phyloP scores from a whole-genome alignment of 2,888 invertebrate species.

The Cyrtodaria siliqua region DNA sequence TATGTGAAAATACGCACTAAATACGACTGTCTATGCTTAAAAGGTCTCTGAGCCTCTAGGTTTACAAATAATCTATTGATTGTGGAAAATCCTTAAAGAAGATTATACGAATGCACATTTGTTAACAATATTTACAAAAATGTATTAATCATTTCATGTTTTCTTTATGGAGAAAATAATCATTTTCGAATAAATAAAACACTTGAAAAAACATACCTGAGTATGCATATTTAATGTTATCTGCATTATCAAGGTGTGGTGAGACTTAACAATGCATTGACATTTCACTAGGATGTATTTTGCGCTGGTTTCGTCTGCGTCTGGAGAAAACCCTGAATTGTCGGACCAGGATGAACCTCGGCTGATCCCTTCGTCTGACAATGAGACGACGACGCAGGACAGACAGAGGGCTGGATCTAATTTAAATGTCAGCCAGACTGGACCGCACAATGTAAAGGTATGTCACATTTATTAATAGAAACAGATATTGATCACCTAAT shows the following conservation, averaged over 20 bases:
- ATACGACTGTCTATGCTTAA: no score
- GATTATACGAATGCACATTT: constrained; percentile 17
- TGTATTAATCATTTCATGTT: constrained; percentile 6
- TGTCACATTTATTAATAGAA: no score
- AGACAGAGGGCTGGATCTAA: no score
- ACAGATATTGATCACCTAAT: no score
- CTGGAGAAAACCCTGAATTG: neutral
- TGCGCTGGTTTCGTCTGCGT: constrained; percentile 21
- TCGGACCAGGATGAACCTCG: no score
- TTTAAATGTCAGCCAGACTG: no score
- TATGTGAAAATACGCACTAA: no score
- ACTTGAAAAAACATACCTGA: constrained; percentile 12
- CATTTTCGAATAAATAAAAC: no score
- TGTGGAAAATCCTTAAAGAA: constrained; percentile 35
- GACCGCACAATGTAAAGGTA: no score
- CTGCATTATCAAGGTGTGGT: constrained; percentile 2
- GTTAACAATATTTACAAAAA: constrained; percentile 3
- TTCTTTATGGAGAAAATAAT: constrained; percentile 5
- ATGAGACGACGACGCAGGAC: no score
- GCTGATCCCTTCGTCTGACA: no score
- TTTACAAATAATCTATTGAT: constrained; percentile 8
- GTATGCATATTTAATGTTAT: constrained; percentile 25
- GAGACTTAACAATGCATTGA: neutral
- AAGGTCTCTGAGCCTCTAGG: no score
- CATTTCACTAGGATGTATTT: constrained; percentile 21